These are phyloP conservation scores for Hippocampus zosterae DNA, from an alignment of 2,113 vertebrate genomes.

Conservation along the genomic window DNA sequence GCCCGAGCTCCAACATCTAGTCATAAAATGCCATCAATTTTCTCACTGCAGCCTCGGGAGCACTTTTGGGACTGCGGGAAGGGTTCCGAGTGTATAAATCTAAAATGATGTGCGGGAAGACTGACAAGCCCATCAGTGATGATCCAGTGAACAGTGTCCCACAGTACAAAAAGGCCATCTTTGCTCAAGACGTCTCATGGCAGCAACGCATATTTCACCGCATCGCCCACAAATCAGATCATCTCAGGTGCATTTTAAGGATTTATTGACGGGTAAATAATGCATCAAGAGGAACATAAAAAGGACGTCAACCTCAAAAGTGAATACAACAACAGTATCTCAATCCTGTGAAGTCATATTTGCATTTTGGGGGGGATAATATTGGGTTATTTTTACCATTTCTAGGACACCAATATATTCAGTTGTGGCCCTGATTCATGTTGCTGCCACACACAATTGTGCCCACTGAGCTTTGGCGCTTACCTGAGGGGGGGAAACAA, in stretches of 20 bases:
- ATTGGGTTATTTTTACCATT: constrained; percentile 22
- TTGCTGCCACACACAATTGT: constrained; percentile 15
- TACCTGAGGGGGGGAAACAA: constrained; percentile 9
- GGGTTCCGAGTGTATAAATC: constrained; percentile 58
- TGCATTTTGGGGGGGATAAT: constrained; percentile 1
- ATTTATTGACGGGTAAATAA: constrained; percentile 3
- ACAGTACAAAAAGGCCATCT: constrained; percentile 47
- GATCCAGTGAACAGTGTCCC: constrained; percentile 53
- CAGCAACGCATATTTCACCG: constrained; percentile 40
- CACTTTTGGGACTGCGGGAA: constrained; percentile 45
- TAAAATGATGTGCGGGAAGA: constrained; percentile 53
- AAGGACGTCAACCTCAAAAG: background rate
- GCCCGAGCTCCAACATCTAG: constrained; percentile 56
- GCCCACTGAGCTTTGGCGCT: constrained; percentile 24
- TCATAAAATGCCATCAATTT: constrained; percentile 66
- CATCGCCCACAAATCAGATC: constrained; percentile 32
- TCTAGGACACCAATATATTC: constrained; percentile 27
- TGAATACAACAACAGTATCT: constrained; percentile 6
- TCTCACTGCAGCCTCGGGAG: constrained; percentile 33
- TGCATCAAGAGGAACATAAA: constrained; percentile 3
- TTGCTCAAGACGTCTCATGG: constrained; percentile 41
- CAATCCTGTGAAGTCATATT: constrained; percentile 12
- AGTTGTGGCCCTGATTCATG: constrained; percentile 37
- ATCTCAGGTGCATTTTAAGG: constrained; percentile 18
- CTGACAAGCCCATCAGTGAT: constrained; percentile 62